Percentiles rank a stretch among this genome's conserved stretches.
These are phyloP conservation scores for Anhinga rufa DNA, from an alignment of 2,113 vertebrate genomes.

Conservation along the genomic window DNA sequence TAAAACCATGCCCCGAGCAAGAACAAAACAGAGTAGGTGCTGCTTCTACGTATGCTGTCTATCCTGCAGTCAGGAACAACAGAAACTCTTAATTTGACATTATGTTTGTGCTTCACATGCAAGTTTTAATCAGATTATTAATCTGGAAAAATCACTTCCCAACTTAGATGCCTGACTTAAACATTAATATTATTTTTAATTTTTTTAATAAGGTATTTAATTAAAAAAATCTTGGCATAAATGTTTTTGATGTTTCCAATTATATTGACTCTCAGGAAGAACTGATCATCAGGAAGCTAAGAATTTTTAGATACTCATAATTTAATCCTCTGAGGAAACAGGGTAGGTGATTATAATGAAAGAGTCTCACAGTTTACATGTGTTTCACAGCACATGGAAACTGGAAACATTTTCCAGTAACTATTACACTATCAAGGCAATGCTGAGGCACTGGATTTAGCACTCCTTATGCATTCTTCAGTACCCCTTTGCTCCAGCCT, in stretches of 20 bases:
- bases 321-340: background rate
- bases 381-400: background rate
- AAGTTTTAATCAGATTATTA: background rate
- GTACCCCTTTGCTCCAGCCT: background rate
- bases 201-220: background rate
- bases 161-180: background rate
- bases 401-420: background rate
- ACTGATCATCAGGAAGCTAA: background rate
- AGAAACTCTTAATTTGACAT: background rate
- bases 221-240: background rate
- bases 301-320: background rate
- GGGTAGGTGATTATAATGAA: background rate
- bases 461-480: background rate
- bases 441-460: background rate
- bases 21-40: background rate
- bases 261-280: background rate
- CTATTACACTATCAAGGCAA: background rate
- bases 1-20: background rate
- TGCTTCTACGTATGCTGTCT: accelerated
- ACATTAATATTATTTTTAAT: background rate
- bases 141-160: background rate
- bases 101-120: background rate
- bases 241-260: background rate
- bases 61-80: background rate
- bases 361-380: background rate